Conservation (phyloP, 2,888 invertebrate species). For the Hirudinaria manillensis region DNA sequence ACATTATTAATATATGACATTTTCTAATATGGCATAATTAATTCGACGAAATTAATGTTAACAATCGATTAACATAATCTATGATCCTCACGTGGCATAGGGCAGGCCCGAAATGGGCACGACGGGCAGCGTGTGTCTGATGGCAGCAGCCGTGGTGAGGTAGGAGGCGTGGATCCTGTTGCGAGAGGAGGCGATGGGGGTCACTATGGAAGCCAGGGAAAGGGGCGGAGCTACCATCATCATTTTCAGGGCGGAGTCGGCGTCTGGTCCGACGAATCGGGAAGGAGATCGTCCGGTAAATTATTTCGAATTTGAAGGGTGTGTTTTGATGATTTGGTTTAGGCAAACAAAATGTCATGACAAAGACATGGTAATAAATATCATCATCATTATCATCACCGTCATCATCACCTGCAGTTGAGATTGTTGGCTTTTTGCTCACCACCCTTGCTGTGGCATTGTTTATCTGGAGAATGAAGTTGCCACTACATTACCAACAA, state of each 20-base stretch:
- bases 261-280: conserved; percentile 27
- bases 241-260: conserved; percentile 32
- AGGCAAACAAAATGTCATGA: background rate
- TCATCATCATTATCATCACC: conserved; percentile 13
- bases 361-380: background rate
- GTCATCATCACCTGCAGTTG: conserved; percentile 13
- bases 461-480: conserved; percentile 68
- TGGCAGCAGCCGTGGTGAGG: conserved; percentile 61
- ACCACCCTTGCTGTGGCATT: conserved; percentile 99
- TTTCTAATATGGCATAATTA: too few relatives aligned
- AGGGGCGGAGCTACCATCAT: conserved; percentile 31
- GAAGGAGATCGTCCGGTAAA: too few relatives aligned
- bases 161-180: conserved; percentile 59
- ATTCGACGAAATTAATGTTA: too few relatives aligned
- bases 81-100: conserved; percentile 35
- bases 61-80: background rate
- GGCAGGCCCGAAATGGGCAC: conserved; percentile 61
- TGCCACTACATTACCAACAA: too few relatives aligned
- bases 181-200: conserved; percentile 76
- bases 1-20: too few relatives aligned
- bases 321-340: too few relatives aligned
- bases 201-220: conserved; percentile 53
- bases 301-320: too few relatives aligned
- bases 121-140: conserved; percentile 64
- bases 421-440: conserved; percentile 74